A percentile compares a stretch with the other conserved stretches of the same genome.
Evolutionary conservation across 2,113 vertebrate species (phyloP).

Genomic region (Anthoscopus minutus): DNA sequence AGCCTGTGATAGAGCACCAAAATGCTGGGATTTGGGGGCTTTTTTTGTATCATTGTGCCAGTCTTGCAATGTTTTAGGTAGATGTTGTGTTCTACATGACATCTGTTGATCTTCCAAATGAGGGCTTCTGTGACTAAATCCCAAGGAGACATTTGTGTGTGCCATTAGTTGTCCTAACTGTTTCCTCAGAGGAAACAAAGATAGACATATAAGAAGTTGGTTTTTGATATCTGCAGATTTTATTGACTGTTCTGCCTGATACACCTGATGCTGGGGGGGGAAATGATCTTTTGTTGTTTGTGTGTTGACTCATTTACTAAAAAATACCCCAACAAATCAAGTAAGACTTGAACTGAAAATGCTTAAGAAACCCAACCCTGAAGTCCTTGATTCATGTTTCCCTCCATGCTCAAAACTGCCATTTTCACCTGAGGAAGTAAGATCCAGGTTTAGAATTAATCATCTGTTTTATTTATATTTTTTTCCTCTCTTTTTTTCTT

Average conservation of each 20-base stretch:
- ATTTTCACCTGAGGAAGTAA: neutral
- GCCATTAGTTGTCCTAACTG: neutral
- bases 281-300: neutral
- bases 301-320: neutral
- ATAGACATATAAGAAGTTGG: neutral
- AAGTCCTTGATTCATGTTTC: neutral
- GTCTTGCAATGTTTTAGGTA: neutral
- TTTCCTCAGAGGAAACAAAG: neutral
- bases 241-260: neutral
- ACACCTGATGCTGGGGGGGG: accelerated
- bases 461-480: neutral
- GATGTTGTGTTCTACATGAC: neutral
- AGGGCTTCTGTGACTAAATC: neutral
- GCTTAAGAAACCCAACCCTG: neutral
- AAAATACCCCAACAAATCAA: neutral
- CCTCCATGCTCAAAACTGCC: neutral
- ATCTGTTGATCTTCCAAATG: neutral
- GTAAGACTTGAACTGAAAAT: neutral
- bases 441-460: neutral
- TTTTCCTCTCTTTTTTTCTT: neutral
- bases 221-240: neutral
- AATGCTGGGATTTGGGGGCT: neutral
- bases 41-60: neutral
- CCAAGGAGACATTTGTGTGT: neutral
- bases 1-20: neutral